Evolutionary conservation across 2,888 invertebrate species (phyloP), one percentile per base, ranked within the genome.

Genomic region (Metacarcinus magister): DNA sequence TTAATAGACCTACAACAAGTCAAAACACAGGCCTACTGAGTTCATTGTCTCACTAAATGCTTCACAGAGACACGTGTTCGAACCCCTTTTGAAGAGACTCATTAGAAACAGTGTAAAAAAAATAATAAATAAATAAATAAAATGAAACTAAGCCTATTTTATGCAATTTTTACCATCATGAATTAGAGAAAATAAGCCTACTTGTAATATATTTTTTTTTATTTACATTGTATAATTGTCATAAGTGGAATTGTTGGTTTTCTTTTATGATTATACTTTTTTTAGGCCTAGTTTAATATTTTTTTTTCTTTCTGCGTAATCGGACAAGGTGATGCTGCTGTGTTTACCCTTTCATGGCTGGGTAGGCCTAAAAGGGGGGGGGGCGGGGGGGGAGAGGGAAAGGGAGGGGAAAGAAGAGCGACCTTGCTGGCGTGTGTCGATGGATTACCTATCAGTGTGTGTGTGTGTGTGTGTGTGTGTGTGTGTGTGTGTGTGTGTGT

Each of bases 1-100:
- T 13, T 82, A 82, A 82, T 82, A 82, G 82, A 32, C 82, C 82
- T 82, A 82, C 23, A 82, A 32, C 32, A 82, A 82, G 82, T 82
- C 67, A 82, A 28, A 82, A 82, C 10, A 32, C 13, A 28, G 32
- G 32, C 82, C 82, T 82, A 82, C 0, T 0, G 32, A 28, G 32
- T 32, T 82, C 32, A 82, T 82, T 82, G 32, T 82, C 82, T 82
- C 32, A 82, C 32, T 82, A 82, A 82, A 82, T 82, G 82, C 82
- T 32, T 82, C 82, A 28, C 32, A 82, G 13, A 0, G 8, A 8
- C 32, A 8, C 32, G 10, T 32, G 82, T 82, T 82, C 82, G 82
- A 32, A 82, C 10, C 82, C 67, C 19, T 67, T 67, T 67, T 5
- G 23, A 67, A 67, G 23, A 19, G 23, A 23, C 67, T 0, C 23